Base-by-base conservation (phyloP, 2,113 vertebrate genomes). In the Sterrhoptilus dennistouni region DNA sequence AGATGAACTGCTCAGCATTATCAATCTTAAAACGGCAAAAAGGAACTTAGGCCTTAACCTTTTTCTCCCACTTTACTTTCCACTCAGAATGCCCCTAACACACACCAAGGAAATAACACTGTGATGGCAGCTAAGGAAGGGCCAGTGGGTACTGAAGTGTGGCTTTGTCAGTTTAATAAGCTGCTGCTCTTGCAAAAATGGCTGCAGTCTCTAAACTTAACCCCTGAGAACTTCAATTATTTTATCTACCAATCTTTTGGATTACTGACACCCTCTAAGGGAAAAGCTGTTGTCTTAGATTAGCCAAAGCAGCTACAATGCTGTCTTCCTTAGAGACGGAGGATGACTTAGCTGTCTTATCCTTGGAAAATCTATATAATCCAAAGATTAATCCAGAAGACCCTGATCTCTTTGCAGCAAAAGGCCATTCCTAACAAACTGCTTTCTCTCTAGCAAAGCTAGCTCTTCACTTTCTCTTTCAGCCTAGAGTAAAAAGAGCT, bases 191-290 rank as follows among this genome's bases (percentile, higher is more conserved):
- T 92, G 88, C 88, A 96, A 94, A 96, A 96, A 93, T 94, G 94
- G 94, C 92, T 96, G 76, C 90, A 95, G 87, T 75, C 91, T 90
- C 91, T 95, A 94, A 95, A 94, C 63, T 92, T 95, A 96, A 97
- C 95, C 95, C 95, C 93, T 90, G 93, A 97, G 95, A 97, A 95
- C 92, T 97, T 93, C 97, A 97, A 97, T 97, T 97, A 97, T 95
- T 97, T 97, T 96, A 96, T 96, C 96, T 87, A 97, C 95, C 97
- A 96, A 96, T 96, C 96, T 96, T 96, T 28, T 68, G 92, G 95
- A 96, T 97, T 97, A 97, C 94, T 96, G 95, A 96, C 95, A 95
- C 94, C 95, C 89, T 97, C 94, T 78, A 91, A 97, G 92, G 95
- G 93, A 96, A 95, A 97, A 97, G 82, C 93, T 96, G 96, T 95